Base-by-base conservation (phyloP, 2,888 invertebrate genomes). In the Polymixis flavicincta region DNA sequence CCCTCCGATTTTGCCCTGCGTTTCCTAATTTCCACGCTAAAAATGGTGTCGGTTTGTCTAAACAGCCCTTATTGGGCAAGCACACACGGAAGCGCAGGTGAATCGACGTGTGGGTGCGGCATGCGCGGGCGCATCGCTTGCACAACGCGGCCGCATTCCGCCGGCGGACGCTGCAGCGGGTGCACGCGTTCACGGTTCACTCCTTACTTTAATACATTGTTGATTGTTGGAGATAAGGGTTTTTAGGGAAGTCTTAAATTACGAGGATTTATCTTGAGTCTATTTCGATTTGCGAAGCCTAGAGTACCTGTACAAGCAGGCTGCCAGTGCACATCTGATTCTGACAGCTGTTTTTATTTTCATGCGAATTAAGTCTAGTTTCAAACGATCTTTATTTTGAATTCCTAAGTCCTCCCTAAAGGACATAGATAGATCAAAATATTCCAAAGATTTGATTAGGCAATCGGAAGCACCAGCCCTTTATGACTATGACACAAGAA, bases 111-210 rank as follows among this genome's bases (percentile, higher is more conserved):
- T 89, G 88, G 92, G 92, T 91, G 92, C 91, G 92, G 90, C 87
- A 55, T 85, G 88, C 85, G 89, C 91, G 84, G 71, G 91, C 89
- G 90, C 92, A 92, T 93, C 92, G 89, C 89, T 93, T 93, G 90
- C 92, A 89, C 92, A 93, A 94, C 90, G 61, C 80, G 94, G 88
- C 93, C 94, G 93, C 94, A 94, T 94, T 93, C 94, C 93, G 87
- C 73, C 87, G 85, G 71, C 86, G 87, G 85, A 85, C 89, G 86
- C 88, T 78, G 89, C 59, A 77, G 83, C 82, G 85, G 64, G 76
- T 85, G 89, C 88, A 91, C 92, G 93, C 86, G 80, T 77, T 76
- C 66, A 60, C 42, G 84, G 83, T 72, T 74, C 70, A 37, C 48
- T 67, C 19, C 37, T 37, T 37, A 13, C 28, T 50, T 17, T 37